These are phyloP conservation scores for Anaspis maculata DNA, from an alignment of 2,888 invertebrate genomes.

Conservation along the genomic window DNA sequence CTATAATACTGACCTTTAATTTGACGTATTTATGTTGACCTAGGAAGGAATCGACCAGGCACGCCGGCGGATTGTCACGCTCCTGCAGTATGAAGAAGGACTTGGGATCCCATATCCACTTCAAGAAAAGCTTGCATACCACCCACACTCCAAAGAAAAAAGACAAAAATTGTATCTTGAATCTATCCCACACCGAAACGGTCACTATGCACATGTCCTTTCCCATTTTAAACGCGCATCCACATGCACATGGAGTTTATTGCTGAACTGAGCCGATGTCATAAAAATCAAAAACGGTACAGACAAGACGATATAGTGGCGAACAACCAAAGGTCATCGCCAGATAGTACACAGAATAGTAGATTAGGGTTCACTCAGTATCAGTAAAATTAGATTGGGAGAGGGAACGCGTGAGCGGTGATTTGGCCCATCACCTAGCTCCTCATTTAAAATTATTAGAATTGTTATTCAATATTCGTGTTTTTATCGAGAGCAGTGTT, in stretches of 20 bases:
- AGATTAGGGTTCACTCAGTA: conserved; percentile 9
- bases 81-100: conserved; percentile 38
- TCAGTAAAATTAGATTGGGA: too few species aligned
- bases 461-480: too few species aligned
- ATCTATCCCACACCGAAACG: conserved; percentile 43
- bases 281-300: conserved; percentile 7
- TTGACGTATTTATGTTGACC: conserved; percentile 58
- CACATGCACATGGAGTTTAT: conserved; percentile 4
- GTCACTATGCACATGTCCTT: conserved; percentile 38
- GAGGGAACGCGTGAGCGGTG: too few species aligned
- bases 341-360: too few species aligned
- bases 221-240: conserved; percentile 11
- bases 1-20: conserved; percentile 53
- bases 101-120: conserved; percentile 46
- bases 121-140: conserved; percentile 42
- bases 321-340: conserved; percentile 21
- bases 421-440: too few species aligned
- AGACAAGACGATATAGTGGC: conserved; percentile 2
- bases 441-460: too few species aligned
- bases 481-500: too few species aligned
- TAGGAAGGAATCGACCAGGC: conserved; percentile 50
- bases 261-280: conserved; percentile 6
- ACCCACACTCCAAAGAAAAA: conserved; percentile 47
- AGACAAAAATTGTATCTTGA: conserved; percentile 45
- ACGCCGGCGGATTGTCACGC: conserved; percentile 52